Conservation (phyloP, 2,888 invertebrate genomes). For the Tridacna crocea region DNA sequence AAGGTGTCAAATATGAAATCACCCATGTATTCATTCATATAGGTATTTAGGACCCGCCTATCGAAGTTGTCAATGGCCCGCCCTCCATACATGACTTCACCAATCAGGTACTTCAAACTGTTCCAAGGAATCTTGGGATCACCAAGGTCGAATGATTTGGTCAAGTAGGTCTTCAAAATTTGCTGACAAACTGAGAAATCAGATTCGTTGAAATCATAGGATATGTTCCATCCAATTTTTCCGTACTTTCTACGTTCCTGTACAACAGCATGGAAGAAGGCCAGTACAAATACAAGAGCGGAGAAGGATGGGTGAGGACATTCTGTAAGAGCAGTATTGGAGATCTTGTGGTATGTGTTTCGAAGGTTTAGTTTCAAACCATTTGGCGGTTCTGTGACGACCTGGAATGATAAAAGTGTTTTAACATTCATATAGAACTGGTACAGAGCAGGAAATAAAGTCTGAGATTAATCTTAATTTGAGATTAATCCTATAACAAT, state of each 20-base stretch:
- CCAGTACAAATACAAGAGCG: slow-evolving; percentile 93
- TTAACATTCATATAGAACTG: not conserved
- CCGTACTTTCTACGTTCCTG: slow-evolving; percentile 96
- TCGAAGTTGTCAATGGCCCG: slow-evolving; percentile 96
- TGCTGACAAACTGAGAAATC: slow-evolving; percentile 95
- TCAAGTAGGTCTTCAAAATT: slow-evolving; percentile 93
- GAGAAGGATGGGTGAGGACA: slow-evolving; percentile 92
- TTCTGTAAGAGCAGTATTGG: slow-evolving; percentile 89
- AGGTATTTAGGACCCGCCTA: slow-evolving; percentile 92
- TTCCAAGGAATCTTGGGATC: slow-evolving; percentile 93
- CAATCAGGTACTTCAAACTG: slow-evolving; percentile 95
- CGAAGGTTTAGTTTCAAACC: slow-evolving; percentile 94
- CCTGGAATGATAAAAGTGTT: slow-evolving; percentile 84
- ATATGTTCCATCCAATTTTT: slow-evolving; percentile 97
- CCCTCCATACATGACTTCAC: slow-evolving; percentile 98
- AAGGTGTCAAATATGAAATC: slow-evolving; percentile 96
- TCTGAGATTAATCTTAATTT: no score
- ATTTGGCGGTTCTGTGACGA: slow-evolving; percentile 96
- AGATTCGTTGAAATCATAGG: slow-evolving; percentile 95
- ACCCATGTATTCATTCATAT: slow-evolving; percentile 97
- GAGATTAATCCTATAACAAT: no score
- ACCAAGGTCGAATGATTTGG: slow-evolving; percentile 87
- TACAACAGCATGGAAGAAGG: slow-evolving; percentile 97
- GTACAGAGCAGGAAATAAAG: no score
- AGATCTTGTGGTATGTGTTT: slow-evolving; percentile 95